These are phyloP conservation scores for Sesia bembeciformis DNA, from an alignment of 2,888 invertebrate genomes.

Conservation along the genomic window DNA sequence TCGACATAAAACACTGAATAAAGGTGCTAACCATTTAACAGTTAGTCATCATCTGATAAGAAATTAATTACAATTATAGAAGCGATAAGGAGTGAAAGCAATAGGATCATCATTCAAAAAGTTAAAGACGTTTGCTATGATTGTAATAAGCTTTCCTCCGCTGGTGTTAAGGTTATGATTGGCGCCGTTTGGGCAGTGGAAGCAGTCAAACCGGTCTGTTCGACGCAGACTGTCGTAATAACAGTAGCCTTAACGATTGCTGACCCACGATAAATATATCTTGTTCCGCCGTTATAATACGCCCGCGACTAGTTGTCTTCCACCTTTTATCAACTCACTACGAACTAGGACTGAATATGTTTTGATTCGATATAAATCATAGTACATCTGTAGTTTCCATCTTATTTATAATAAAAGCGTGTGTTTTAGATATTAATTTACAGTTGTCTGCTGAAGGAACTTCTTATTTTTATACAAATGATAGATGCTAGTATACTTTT, in stretches of 20 bases:
- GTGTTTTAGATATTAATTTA: too few species aligned
- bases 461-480: too few species aligned
- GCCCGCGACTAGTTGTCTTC: constrained; percentile 8
- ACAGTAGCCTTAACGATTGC: constrained; percentile 66
- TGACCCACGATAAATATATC: constrained; percentile 51
- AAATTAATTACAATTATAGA: constrained; percentile 28
- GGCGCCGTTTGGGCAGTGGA: constrained; percentile 46
- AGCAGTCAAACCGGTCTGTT: constrained; percentile 49
- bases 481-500: too few species aligned
- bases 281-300: constrained; percentile 35
- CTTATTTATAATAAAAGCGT: too few species aligned
- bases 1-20: too few species aligned
- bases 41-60: constrained; percentile 20
- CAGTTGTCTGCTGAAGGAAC: too few species aligned
- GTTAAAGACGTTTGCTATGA: constrained; percentile 3
- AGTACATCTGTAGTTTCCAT: too few species aligned
- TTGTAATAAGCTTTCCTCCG: constrained; percentile 18
- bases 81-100: constrained; percentile 31
- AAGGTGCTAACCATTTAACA: too few species aligned
- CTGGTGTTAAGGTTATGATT: constrained; percentile 43
- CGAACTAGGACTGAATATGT: constrained; percentile 6
- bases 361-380: constrained; percentile 1
- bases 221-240: constrained; percentile 35
- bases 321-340: constrained; percentile 8
- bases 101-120: constrained; percentile 12